These are phyloP conservation scores for human (Homo sapiens) DNA, from an alignment of 2,113 vertebrate species.

Conservation along the genomic window DNA sequence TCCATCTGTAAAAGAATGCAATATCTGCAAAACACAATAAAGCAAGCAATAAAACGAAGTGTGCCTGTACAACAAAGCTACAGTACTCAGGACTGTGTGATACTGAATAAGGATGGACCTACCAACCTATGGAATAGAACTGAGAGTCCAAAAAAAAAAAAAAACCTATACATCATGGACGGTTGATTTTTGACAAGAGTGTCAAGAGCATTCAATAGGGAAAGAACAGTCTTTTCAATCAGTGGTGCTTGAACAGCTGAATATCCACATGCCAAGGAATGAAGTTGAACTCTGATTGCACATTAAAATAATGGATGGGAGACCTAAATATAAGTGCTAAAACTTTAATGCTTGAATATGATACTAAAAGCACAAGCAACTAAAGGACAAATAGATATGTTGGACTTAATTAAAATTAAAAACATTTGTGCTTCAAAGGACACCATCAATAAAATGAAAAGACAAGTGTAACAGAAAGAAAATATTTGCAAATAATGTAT, in stretches of 20 bases:
- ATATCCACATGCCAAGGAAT: background rate
- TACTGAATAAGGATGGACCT: background rate
- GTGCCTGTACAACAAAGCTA: background rate
- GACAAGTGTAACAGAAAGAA: background rate
- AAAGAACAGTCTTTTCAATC: background rate
- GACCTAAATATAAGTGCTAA: background rate
- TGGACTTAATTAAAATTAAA: background rate
- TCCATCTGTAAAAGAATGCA: background rate
- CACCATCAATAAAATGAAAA: background rate
- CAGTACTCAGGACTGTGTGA: background rate
- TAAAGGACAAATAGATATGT: slow-evolving; percentile 3
- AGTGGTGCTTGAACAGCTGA: background rate
- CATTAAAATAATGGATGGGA: background rate
- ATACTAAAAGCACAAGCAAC: background rate
- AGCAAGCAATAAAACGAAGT: background rate
- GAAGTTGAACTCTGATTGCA: background rate
- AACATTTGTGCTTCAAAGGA: background rate
- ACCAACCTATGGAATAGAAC: background rate
- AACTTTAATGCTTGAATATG: background rate
- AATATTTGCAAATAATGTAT: background rate
- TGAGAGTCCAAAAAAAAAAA: background rate
- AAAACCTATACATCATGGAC: background rate
- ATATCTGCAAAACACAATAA: background rate
- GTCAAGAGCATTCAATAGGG: background rate
- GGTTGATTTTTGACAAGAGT: background rate